Evolutionary conservation across 2,113 vertebrate species (phyloP).

Genomic region (Gambusia affinis): DNA sequence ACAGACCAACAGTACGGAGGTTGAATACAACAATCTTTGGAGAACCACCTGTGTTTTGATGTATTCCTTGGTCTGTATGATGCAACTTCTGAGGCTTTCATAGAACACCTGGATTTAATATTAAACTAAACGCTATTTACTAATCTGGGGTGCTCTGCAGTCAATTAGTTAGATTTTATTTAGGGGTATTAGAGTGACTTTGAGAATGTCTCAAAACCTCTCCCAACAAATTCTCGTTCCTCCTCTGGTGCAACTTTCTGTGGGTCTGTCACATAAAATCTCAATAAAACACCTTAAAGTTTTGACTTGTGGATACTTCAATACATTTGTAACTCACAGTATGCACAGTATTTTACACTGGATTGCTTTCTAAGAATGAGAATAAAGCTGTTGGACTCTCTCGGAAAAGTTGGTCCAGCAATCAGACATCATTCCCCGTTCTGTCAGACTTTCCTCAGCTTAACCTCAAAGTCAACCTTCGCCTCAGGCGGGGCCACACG

Average conservation of each 20-base stretch:
- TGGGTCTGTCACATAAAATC: not conserved
- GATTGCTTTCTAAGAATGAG: not conserved
- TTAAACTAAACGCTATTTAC: too few relatives aligned
- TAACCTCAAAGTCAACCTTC: conserved; percentile 43
- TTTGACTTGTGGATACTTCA: not conserved
- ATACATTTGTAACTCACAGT: not conserved
- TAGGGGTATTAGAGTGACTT: too few relatives aligned
- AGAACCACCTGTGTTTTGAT: too few relatives aligned
- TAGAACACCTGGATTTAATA: too few relatives aligned
- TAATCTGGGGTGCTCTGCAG: too few relatives aligned
- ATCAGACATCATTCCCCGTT: conserved; percentile 28
- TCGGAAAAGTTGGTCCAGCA: conserved; percentile 15
- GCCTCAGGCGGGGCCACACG: conserved; percentile 34
- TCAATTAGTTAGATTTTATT: not conserved
- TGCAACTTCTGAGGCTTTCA: too few relatives aligned
- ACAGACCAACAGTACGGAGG: not conserved
- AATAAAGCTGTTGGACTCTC: not conserved
- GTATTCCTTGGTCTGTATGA: not conserved
- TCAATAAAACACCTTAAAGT: not conserved
- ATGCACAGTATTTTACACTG: not conserved
- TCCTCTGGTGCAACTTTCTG: not conserved
- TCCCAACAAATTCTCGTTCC: not conserved
- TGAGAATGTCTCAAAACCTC: not conserved
- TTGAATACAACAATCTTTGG: too few relatives aligned
- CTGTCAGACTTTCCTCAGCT: conserved; percentile 31